Conservation (phyloP, 2,888 invertebrate genomes). For the Fabriciana adippe region DNA sequence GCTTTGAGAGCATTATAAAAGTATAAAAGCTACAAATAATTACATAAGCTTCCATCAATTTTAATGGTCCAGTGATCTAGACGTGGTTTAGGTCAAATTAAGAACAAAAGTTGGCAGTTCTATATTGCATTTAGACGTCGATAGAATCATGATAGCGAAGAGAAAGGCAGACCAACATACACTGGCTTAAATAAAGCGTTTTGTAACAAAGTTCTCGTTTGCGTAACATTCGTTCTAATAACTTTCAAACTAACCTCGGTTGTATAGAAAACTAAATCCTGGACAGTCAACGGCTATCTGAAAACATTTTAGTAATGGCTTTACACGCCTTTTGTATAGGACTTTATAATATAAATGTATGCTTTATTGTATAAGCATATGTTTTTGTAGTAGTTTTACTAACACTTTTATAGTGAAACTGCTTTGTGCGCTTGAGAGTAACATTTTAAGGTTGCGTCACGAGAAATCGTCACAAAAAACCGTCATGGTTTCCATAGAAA, state of each 20-base stretch:
- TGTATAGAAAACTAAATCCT: constrained; percentile 25
- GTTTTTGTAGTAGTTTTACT: background rate
- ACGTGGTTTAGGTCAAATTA: constrained; percentile 15
- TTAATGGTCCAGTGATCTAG: constrained; percentile 1
- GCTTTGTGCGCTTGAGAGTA: too few relatives aligned
- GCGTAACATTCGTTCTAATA: constrained; percentile 52
- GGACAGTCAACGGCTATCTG: constrained; percentile 17
- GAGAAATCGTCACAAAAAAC: too few relatives aligned
- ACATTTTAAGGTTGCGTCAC: too few relatives aligned
- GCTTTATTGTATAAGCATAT: background rate
- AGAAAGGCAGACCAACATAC: constrained; percentile 54
- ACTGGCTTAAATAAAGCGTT: constrained; percentile 47
- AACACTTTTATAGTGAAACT: background rate
- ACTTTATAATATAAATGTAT: background rate
- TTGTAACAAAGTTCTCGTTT: constrained; percentile 54
- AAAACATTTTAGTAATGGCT: background rate
- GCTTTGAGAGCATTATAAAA: background rate
- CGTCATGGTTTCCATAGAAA: too few relatives aligned
- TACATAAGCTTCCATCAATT: constrained; percentile 1
- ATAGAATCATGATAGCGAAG: constrained; percentile 42
- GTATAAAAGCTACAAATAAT: background rate
- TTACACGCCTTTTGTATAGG: background rate
- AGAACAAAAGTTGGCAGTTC: constrained; percentile 32
- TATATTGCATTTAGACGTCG: constrained; percentile 27
- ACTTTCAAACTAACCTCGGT: constrained; percentile 41